Conservation (phyloP, 1,140 invertebrate species). For the Drosophila arizonae region DNA sequence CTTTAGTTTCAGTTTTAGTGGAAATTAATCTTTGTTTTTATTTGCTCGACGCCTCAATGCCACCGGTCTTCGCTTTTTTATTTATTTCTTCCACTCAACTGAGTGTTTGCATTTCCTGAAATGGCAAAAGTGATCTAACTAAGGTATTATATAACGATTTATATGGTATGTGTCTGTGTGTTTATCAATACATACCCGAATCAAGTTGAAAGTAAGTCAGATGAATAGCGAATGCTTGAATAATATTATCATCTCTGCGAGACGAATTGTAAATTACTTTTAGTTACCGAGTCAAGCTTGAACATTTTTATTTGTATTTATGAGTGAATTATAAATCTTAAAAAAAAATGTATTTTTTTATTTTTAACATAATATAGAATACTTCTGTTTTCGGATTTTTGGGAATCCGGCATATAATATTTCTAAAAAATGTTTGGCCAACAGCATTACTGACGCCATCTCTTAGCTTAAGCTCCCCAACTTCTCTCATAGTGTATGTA, state of each 20-base stretch:
- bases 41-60: slow-evolving; percentile 66
- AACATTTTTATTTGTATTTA: not conserved
- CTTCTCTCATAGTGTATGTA: not conserved
- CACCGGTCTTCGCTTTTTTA: slow-evolving; percentile 61
- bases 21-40: slow-evolving; percentile 62
- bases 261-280: slow-evolving; percentile 19
- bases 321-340: slow-evolving; percentile 4
- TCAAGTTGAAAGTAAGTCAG: slow-evolving; percentile 3
- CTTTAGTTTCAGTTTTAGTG: slow-evolving; percentile 46
- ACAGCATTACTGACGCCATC: no score
- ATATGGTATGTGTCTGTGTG: not conserved
- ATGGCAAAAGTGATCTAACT: slow-evolving; percentile 33
- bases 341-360: no score
- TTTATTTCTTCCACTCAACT: slow-evolving; percentile 10
- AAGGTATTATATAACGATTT: slow-evolving; percentile 35
- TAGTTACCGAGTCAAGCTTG: not conserved
- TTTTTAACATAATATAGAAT: not conserved
- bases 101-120: slow-evolving; percentile 52
- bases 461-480: not conserved
- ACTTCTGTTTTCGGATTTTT: no score
- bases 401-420: no score
- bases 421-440: no score
- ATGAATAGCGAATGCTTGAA: not conserved
- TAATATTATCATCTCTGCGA: slow-evolving; percentile 21
- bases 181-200: slow-evolving; percentile 21